Base-by-base conservation (phyloP, 2,797 vertebrate species). In the Chloroceryle inda region DNA sequence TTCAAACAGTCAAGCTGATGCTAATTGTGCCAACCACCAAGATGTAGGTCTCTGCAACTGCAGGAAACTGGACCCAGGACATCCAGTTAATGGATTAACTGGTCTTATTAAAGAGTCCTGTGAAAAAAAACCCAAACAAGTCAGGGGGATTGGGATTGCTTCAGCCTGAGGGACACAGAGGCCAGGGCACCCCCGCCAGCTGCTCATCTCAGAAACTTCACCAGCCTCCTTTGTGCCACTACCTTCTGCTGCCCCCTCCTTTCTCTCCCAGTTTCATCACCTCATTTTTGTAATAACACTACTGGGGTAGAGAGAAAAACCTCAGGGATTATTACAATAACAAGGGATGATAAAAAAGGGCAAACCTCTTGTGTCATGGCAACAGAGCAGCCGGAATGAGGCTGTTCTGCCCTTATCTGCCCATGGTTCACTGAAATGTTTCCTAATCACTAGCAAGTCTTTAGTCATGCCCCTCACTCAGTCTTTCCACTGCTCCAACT, bases 281-380 rank as follows among this genome's bases (percentile, higher is more conserved):
- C 55, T 89, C 21, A 5, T 69, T 73, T 72, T 33, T 76, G 35
- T 44, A 89, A 26, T 35, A 85, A 45, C 47, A 49, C 40, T 18
- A 11, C 58, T 4, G 10, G 50, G 29, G 27, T 33, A 55, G 68
- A 62, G 35, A 93, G 80, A 79, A 92, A 93, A 92, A 78, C 45
- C 63, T 10, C 35, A 15, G 74, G 7, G 38, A 40, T 16, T 69
- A 47, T 33, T 56, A 66, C 76, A 66, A 35, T 4, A 63, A 26
- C 31, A 58, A 11, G 9, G 68, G 47, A 62, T 62, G 38, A 31
- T 6, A 31, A 53, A 11, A 31, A 19, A 31, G 13, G 49, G 47
- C 64, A 49, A 42, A 68, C 69, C 40, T 49, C 44, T 40, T 5
- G 8, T 19, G 31, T 26, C 53, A 35, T 5, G 21, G 89, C 92